Base-by-base conservation (phyloP, 2,797 vertebrate genomes). In the Geotria australis region DNA sequence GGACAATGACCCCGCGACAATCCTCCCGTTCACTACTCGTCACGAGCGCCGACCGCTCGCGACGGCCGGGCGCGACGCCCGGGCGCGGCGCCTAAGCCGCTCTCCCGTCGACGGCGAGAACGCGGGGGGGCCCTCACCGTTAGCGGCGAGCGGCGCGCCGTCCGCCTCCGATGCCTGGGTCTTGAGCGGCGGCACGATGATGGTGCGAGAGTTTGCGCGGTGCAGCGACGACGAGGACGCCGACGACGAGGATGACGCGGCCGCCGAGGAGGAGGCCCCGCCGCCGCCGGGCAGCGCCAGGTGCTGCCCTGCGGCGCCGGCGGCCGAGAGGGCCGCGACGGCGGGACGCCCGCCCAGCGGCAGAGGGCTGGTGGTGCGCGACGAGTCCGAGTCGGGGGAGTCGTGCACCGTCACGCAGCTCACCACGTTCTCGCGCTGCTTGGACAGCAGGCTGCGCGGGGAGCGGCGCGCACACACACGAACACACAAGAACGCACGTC, bases 371-470 rank as follows among this genome's bases (percentile, higher is more conserved):
- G 78, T 83, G 79, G 79, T 78, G 72, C 79, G 82, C 64, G 86
- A 98, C 61, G 80, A 83, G 66, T 91, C 80, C 0, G 85, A 96
- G 70, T 83, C 80, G 2, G 88, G 91, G 1, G 91, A 98, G 68
- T 96, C 89, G 1, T 96, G 86, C 67, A 98, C 89, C 0, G 91
- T 98, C 68, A 96, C 89, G 5, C 91, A 98, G 73, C 91, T 98
- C 71, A 98, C 96, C 67, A 98, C 85, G 8, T 95, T 95, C 71
- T 95, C 95, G 63, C 88, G 81, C 63, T 93, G 88, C 69, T 98
- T 96, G 63, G 83, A 84, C 65, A 82, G 74, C 5, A 77, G 80
- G 76, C 84, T 94, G 73, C 12, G 47, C 11, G 46, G 47, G 13
- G 12, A 48, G 57, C 15, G 48, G 11, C 3, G 51, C 5, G 15